A percentile compares a stretch with the other conserved stretches of the same genome.
These are phyloP conservation scores for Margarornis squamiger DNA, from an alignment of 2,797 vertebrate genomes.

Conservation along the genomic window DNA sequence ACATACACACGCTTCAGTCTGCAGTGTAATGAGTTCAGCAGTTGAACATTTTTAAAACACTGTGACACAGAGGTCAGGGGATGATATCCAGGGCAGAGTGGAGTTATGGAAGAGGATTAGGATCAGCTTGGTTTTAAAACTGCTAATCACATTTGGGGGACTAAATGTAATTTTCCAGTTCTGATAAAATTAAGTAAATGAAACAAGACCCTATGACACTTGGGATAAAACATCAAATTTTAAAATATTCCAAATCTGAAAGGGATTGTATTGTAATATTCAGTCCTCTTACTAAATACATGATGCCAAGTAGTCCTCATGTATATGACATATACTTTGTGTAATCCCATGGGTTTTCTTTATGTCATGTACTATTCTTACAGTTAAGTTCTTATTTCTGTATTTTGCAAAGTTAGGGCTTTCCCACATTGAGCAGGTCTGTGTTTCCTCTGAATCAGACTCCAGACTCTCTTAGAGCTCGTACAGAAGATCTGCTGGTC, in stretches of 20 bases:
- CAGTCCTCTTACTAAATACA: background rate
- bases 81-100: background rate
- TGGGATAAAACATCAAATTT: background rate
- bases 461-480: background rate
- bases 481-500: background rate
- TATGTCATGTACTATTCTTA: background rate
- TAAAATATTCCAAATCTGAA: background rate
- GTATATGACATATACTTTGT: background rate
- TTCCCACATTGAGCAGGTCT: rapidly evolving
- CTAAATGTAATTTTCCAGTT: background rate
- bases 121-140: background rate
- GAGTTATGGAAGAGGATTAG: background rate
- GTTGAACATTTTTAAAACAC: background rate
- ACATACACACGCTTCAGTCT: background rate
- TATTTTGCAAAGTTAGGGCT: background rate
- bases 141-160: background rate
- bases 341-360: background rate
- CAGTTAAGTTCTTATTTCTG: background rate
- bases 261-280: background rate
- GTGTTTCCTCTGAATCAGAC: background rate
- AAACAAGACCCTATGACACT: background rate
- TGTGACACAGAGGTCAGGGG: background rate
- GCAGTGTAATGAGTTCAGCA: background rate
- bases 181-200: background rate
- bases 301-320: background rate